Conservation (phyloP, 2,797 vertebrate species). For the Huso huso region DNA sequence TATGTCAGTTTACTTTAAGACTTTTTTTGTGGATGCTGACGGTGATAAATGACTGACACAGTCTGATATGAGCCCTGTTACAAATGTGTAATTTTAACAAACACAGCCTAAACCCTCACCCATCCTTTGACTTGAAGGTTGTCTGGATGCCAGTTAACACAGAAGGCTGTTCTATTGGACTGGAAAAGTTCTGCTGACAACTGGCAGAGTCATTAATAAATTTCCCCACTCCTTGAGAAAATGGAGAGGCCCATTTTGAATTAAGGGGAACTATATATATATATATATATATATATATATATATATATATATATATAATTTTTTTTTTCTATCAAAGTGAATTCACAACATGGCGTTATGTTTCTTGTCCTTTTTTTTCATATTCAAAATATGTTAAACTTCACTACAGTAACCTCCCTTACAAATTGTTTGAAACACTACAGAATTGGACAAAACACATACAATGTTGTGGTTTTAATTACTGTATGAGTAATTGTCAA, state of each 20-base stretch:
- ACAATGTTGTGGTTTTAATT: no score
- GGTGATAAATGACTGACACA: neutral
- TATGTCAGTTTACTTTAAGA: neutral
- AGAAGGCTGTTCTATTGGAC: neutral
- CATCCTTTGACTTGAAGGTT: neutral
- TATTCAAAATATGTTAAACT: neutral
- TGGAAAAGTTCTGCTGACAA: neutral
- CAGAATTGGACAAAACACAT: no score
- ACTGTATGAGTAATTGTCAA: no score
- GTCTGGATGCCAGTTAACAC: slow-evolving; percentile 3
- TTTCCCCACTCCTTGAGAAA: neutral
- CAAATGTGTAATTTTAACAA: neutral
- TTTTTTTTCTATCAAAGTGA: neutral
- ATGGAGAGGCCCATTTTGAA: neutral
- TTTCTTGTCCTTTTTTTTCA: no score
- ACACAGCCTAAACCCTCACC: neutral
- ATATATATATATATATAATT: no score
- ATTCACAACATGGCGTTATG: neutral
- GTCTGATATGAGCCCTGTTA: neutral
- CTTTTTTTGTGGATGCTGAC: neutral
- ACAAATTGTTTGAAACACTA: no score
- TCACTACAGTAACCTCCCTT: neutral
- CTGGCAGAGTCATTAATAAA: slow-evolving; percentile 1
- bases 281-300: no score
- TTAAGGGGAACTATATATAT: neutral